Conservation (phyloP, 1,140 invertebrate species). For the Drosophila persimilis region DNA sequence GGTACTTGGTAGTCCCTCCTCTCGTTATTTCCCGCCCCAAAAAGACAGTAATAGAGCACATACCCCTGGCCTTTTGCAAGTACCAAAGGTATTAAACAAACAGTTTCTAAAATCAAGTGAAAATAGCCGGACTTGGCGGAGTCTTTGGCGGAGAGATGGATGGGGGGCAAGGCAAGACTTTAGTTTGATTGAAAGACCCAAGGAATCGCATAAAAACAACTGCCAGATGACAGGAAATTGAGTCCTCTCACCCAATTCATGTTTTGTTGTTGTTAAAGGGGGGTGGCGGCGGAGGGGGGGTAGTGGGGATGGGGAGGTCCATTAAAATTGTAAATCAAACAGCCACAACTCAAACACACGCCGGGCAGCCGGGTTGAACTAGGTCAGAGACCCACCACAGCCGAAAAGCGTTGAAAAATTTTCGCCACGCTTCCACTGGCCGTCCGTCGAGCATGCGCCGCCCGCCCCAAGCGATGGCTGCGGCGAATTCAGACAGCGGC, state of each 20-base stretch:
- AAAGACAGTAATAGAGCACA: too few relatives aligned
- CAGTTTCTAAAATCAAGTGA: conserved; percentile 11
- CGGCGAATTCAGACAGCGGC: conserved; percentile 54
- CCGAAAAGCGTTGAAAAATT: conserved; percentile 43
- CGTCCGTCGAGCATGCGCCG: conserved; percentile 62
- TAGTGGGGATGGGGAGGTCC: background rate
- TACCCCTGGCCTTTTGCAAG: too few relatives aligned
- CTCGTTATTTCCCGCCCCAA: too few relatives aligned
- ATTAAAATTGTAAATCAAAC: conserved; percentile 62
- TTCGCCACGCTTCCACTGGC: conserved; percentile 43
- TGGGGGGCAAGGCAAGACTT: background rate
- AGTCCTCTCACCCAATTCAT: conserved; percentile 3
- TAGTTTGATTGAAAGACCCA: conserved; percentile 6
- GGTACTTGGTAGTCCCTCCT: too few relatives aligned
- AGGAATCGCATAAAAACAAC: conserved; percentile 1
- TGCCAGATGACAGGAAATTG: conserved; percentile 34
- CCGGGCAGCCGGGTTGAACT: conserved; percentile 41
- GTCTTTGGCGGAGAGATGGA: too few relatives aligned
- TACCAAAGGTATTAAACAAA: too few relatives aligned
- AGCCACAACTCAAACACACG: conserved; percentile 34
- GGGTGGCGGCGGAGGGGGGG: too few relatives aligned
- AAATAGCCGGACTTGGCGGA: background rate
- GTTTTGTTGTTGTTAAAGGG: conserved; percentile 3
- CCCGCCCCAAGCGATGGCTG: background rate
- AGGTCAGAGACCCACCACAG: conserved; percentile 51